These are phyloP conservation scores for Coilia nasus DNA, from an alignment of 2,797 vertebrate species.

Conservation along the genomic window DNA sequence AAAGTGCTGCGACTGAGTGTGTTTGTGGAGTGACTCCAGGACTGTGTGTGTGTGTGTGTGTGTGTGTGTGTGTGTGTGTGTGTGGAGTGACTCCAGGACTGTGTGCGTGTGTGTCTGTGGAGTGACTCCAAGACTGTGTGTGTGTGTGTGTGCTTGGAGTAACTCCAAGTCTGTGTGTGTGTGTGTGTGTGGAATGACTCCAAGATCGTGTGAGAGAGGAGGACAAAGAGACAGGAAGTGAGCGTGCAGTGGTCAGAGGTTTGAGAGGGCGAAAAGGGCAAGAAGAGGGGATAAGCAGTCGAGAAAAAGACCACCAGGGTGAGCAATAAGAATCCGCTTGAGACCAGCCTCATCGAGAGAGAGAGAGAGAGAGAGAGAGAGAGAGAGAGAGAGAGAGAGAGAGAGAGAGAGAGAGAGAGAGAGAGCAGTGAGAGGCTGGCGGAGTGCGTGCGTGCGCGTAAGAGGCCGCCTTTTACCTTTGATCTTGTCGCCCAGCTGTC, in stretches of 20 bases:
- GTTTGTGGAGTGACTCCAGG: no score
- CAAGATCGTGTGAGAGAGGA: neutral
- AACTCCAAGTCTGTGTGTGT: neutral
- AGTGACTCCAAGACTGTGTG: neutral
- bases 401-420: neutral
- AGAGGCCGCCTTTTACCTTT: slow-evolving; percentile 78
- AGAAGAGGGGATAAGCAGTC: neutral
- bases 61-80: neutral
- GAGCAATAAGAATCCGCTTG: neutral
- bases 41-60: no score
- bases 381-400: slow-evolving; percentile 14
- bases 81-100: no score
- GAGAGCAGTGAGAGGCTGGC: no score
- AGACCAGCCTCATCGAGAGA: no score
- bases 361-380: neutral
- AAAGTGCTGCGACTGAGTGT: neutral
- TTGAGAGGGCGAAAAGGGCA: neutral
- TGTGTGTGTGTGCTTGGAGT: no score
- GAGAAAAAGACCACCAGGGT: neutral
- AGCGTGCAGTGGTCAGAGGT: no score
- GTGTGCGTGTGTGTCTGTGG: neutral
- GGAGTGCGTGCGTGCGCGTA: no score
- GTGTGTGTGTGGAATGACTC: no score
- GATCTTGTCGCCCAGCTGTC: slow-evolving; percentile 88
- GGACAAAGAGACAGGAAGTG: neutral